These are phyloP conservation scores for Eretmocerus hayati DNA, from an alignment of 2,888 invertebrate genomes.

Conservation along the genomic window DNA sequence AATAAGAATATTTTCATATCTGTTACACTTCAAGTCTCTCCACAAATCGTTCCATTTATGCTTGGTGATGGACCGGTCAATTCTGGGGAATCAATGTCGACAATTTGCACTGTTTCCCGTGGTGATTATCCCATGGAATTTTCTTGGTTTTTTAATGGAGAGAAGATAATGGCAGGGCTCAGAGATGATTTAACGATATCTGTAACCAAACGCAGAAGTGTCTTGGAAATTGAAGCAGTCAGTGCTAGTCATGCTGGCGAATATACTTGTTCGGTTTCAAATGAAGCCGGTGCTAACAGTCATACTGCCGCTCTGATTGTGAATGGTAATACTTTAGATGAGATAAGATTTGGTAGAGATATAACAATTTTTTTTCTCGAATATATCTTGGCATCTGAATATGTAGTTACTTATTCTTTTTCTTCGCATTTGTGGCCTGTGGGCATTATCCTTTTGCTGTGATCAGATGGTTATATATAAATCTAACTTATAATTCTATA, in stretches of 20 bases:
- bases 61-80: slow-evolving; percentile 55
- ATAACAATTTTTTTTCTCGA: too few relatives aligned
- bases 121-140: slow-evolving; percentile 65
- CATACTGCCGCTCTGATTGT: slow-evolving; percentile 63
- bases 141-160: slow-evolving; percentile 57
- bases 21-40: slow-evolving; percentile 45
- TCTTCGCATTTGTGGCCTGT: too few relatives aligned
- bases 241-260: slow-evolving; percentile 52
- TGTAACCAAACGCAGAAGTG: slow-evolving; percentile 50
- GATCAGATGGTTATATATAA: too few relatives aligned
- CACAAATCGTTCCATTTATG: slow-evolving; percentile 54
- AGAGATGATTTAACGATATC: slow-evolving; percentile 51
- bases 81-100: slow-evolving; percentile 65
- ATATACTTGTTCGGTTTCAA: slow-evolving; percentile 54
- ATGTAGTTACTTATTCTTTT: too few relatives aligned
- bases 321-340: slow-evolving; percentile 63
- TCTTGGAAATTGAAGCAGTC: slow-evolving; percentile 53
- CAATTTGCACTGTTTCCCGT: slow-evolving; percentile 62
- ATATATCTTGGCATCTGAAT: too few relatives aligned
- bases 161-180: slow-evolving; percentile 40
- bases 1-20: too few relatives aligned
- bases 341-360: too few relatives aligned
- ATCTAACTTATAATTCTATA: too few relatives aligned
- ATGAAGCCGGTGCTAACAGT: slow-evolving; percentile 57
- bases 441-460: too few relatives aligned